Evolutionary conservation across 2,888 invertebrate genomes (phyloP).

Genomic region (Mythimna pallens): DNA sequence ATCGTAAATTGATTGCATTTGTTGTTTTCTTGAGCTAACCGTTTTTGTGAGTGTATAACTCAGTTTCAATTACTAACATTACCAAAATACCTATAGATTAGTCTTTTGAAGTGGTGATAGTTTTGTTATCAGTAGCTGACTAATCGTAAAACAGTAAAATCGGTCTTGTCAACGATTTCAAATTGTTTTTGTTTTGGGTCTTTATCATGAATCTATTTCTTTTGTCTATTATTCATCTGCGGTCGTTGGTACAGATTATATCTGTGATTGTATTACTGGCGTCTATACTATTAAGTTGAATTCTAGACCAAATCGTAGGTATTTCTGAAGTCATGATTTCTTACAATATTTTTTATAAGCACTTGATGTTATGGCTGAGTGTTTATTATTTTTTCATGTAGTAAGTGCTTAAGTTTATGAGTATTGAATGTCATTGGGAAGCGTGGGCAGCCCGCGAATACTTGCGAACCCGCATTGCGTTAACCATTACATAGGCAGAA

Average conservation of each 20-base stretch:
- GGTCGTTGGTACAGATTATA: slow-evolving; percentile 35
- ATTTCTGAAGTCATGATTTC: slow-evolving; percentile 5
- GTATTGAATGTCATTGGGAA: slow-evolving; percentile 64
- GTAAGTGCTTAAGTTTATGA: slow-evolving; percentile 60
- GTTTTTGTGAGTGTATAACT: slow-evolving; percentile 8
- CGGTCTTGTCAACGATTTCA: slow-evolving; percentile 12
- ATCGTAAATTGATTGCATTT: slow-evolving; percentile 36
- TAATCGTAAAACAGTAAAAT: slow-evolving; percentile 7
- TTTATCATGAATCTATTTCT: slow-evolving; percentile 41
- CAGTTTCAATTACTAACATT: slow-evolving; percentile 17
- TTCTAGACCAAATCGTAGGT: slow-evolving; percentile 12
- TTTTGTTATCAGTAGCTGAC: background rate
- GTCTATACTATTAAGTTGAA: background rate
- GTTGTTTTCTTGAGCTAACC: slow-evolving; percentile 10
- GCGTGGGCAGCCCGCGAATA: slow-evolving; percentile 62
- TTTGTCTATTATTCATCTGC: slow-evolving; percentile 36
- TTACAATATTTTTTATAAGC: slow-evolving; percentile 22
- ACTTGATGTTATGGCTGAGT: slow-evolving; percentile 32
- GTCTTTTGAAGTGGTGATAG: slow-evolving; percentile 8
- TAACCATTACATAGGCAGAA: slow-evolving; percentile 20
- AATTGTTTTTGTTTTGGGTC: slow-evolving; percentile 21
- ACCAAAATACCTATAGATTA: background rate
- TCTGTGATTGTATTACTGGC: slow-evolving; percentile 14
- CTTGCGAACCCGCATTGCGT: slow-evolving; percentile 17
- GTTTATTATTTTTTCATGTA: slow-evolving; percentile 48